These are phyloP conservation scores for Chymomyza fuscimana DNA, from an alignment of 2,888 invertebrate genomes.

Conservation along the genomic window DNA sequence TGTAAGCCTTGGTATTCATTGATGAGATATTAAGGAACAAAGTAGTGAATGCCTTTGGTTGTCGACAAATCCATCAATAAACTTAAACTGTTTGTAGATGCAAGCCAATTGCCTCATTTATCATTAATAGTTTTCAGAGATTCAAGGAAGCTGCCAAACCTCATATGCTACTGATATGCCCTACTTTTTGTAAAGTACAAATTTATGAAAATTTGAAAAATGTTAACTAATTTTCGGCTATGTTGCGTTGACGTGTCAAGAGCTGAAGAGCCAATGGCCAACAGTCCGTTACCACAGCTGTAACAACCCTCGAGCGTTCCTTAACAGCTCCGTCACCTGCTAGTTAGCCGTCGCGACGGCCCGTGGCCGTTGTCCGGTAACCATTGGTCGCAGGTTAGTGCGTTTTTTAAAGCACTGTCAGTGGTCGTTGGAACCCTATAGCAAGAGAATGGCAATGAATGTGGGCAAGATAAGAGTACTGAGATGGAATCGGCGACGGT, in stretches of 20 bases:
- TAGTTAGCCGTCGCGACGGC: slow-evolving; percentile 44
- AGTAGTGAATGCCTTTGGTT: neutral
- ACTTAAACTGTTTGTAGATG: neutral
- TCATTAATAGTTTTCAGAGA: too few relatives aligned
- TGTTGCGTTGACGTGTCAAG: slow-evolving; percentile 69
- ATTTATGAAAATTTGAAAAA: slow-evolving; percentile 48
- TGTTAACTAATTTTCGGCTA: slow-evolving; percentile 71
- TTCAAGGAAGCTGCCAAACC: neutral
- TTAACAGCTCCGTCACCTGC: slow-evolving; percentile 56
- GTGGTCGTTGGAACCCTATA: slow-evolving; percentile 64
- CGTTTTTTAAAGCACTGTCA: slow-evolving; percentile 67
- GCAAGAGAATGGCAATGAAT: neutral
- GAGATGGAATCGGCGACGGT: neutral
- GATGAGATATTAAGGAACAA: too few relatives aligned
- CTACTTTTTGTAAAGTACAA: neutral
- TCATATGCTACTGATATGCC: neutral
- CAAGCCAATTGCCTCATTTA: too few relatives aligned
- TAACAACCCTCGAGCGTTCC: neutral
- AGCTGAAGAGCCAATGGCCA: neutral
- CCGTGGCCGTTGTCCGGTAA: neutral
- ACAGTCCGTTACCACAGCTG: neutral
- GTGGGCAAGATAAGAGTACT: neutral
- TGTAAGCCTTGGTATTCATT: neutral
- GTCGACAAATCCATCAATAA: neutral
- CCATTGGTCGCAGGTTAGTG: slow-evolving; percentile 33